phyloP scores from a whole-genome alignment of 2,113 vertebrate species.

The Myrmophylax atrothorax region DNA sequence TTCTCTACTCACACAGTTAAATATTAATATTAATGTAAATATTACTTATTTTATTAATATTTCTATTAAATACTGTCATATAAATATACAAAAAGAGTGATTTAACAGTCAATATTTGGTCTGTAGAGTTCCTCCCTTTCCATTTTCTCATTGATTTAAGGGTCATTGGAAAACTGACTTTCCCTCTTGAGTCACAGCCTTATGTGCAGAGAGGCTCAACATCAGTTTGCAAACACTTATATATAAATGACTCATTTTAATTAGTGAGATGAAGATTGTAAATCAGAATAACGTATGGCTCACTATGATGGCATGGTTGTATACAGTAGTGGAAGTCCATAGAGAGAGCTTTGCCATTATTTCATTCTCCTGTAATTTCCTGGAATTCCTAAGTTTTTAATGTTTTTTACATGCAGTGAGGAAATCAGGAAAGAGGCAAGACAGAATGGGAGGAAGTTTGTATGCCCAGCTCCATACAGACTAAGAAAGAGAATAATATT shows the following conservation, averaged over 20 bases:
- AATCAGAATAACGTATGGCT: neutral
- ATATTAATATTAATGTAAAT: neutral
- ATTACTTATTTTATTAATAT: neutral
- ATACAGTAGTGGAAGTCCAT: neutral
- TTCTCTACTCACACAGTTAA: neutral
- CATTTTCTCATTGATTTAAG: neutral
- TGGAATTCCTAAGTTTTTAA: neutral
- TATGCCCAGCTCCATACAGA: neutral
- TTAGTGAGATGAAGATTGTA: neutral
- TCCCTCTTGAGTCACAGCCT: neutral
- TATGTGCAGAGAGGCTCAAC: accelerated
- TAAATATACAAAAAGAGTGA: neutral
- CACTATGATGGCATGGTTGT: neutral
- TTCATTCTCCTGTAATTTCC: neutral
- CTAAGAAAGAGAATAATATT: neutral
- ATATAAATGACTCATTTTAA: neutral
- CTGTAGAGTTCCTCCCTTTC: neutral
- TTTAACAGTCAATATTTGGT: neutral
- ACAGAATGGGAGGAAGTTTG: neutral
- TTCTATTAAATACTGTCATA: neutral
- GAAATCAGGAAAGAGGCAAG: neutral
- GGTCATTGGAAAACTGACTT: neutral
- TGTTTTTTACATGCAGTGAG: neutral
- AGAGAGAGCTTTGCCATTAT: neutral
- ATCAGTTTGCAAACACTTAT: neutral